Base-by-base conservation (phyloP, 2,888 invertebrate genomes). In the Rotaria macrura region DNA sequence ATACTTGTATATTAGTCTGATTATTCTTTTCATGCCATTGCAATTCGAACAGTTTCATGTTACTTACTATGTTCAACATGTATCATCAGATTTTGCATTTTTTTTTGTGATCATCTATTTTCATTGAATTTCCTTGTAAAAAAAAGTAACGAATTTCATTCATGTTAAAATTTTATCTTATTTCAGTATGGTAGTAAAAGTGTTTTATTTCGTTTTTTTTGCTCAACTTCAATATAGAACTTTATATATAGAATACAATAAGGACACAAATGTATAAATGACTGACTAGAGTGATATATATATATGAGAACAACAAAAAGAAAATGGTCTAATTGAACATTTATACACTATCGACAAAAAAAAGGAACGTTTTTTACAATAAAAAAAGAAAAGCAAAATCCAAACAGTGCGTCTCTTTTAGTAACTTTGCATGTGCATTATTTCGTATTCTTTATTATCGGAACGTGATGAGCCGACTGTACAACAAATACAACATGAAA, bases 391-490 rank as follows among this genome's bases (percentile, higher is more conserved):
- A 14, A 34, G 20, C 14, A 34, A 17, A 65, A 2, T 65, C 6
- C 0, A 23, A 23, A 20, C 55, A 7, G 2, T 5, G 2, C 2
- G 20, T 40, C 14, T 43, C 1, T 40, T 14, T n/a, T 79, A 83
- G 55, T 85, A 85, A 40, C 29, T 55, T 29, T 74, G 85, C n/a
- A 85, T 43, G 23, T 85, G 85, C 85, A 85, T 85, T 12, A 85
- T 85, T 79, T 85, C 74, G 49, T 85, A 85, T 85, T 85, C 85
- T 65, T 85, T 85, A 43, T 85, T 54, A 2, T 65, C 85, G 12
- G 72, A 49, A 47, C 85, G 38, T 49, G 74, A 74, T 34, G 85
- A 85, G 23, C 49, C 52, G 25, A 83, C 10, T 54, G 47, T 65
- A 43, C 74, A 85, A 40, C 85, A 85, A n/a, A 85, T 20, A 29